Percentiles rank a stretch among this genome's conserved stretches.
Evolutionary conservation across 2,113 vertebrate species (phyloP).

Genomic region (Podarcis cretensis): DNA sequence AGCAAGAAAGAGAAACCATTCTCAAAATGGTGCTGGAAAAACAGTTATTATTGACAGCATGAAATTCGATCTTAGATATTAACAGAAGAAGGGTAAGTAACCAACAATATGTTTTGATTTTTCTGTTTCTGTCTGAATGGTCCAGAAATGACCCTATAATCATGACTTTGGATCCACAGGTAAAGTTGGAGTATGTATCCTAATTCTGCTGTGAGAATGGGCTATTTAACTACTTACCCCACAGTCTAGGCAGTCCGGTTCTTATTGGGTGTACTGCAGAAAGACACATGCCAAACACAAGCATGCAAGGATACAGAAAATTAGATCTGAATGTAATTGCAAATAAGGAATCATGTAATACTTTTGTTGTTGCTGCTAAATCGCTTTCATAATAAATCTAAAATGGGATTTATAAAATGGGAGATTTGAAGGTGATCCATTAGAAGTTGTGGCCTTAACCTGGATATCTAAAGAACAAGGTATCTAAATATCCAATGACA

Average conservation of each 20-base stretch:
- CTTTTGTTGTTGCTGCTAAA: no score
- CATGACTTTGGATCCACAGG: neutral
- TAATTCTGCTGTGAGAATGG: neutral
- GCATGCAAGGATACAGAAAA: neutral
- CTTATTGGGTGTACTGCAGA: neutral
- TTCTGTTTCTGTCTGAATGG: neutral
- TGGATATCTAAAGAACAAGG: constrained; percentile 1
- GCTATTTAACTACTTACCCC: neutral
- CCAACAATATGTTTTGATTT: neutral
- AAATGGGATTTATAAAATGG: neutral
- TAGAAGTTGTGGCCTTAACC: neutral
- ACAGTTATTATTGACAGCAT: neutral
- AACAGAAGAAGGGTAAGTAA: neutral
- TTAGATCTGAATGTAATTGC: neutral
- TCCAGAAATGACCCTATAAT: neutral
- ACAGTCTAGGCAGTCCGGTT: neutral
- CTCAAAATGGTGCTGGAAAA: neutral
- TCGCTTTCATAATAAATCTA: no score
- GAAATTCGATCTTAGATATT: neutral
- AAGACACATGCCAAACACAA: neutral
- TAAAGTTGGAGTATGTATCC: neutral
- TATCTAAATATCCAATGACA: constrained; percentile 20
- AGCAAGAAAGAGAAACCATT: neutral
- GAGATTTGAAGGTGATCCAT: neutral
- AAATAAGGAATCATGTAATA: no score